Conservation (phyloP, 2,797 vertebrate genomes). For the Coreius guichenoti region DNA sequence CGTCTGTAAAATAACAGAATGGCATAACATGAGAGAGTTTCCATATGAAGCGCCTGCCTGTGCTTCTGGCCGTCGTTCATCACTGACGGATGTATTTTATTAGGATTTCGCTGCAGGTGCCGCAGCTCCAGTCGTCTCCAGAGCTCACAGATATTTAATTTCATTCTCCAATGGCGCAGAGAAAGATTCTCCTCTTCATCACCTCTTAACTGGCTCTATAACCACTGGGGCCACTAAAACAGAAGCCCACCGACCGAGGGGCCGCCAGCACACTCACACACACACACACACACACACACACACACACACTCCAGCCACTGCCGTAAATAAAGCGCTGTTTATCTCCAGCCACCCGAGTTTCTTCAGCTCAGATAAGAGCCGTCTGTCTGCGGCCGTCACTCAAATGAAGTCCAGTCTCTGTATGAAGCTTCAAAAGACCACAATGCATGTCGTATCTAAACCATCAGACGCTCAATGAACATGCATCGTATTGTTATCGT, state of each 20-base stretch:
- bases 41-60: slow-evolving; percentile 67
- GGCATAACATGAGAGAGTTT: slow-evolving; percentile 21
- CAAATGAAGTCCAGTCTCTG: neutral
- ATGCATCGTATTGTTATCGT: no score
- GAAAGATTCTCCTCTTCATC: slow-evolving; percentile 75
- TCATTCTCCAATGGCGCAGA: slow-evolving; percentile 81
- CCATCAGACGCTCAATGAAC: neutral
- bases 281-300: no score
- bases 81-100: slow-evolving; percentile 65
- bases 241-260: slow-evolving; percentile 61
- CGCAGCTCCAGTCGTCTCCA: slow-evolving; percentile 67
- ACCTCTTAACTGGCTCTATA: slow-evolving; percentile 71
- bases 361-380: neutral
- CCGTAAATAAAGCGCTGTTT: slow-evolving; percentile 75
- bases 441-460: neutral
- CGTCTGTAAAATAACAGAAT: slow-evolving; percentile 16
- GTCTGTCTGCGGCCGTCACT: neutral
- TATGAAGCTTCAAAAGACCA: neutral
- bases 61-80: slow-evolving; percentile 73
- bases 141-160: slow-evolving; percentile 80
- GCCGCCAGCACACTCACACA: slow-evolving; percentile 54
- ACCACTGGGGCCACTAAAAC: slow-evolving; percentile 68
- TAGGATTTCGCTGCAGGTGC: slow-evolving; percentile 50
- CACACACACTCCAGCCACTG: slow-evolving; percentile 68
- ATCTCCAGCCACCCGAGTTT: slow-evolving; percentile 56